Conservation (phyloP, 1,140 invertebrate species). For the Steinernema khuongi region DNA sequence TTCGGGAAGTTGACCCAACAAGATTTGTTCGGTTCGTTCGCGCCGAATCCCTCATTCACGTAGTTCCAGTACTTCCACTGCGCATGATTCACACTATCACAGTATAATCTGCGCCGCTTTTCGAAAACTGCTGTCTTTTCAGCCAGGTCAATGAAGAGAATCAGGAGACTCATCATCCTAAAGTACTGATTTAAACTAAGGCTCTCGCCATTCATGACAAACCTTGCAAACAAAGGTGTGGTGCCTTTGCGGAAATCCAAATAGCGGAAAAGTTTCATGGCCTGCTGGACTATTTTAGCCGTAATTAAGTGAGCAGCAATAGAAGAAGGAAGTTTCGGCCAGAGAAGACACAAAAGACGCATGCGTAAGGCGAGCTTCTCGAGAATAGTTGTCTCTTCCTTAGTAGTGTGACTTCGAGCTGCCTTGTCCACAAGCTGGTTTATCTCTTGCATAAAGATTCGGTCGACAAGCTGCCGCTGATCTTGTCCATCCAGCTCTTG, state of each 20-base stretch:
- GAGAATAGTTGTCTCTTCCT: neutral
- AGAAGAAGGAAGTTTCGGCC: neutral
- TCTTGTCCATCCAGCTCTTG: neutral
- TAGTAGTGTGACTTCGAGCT: neutral
- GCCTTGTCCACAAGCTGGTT: neutral
- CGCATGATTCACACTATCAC: neutral
- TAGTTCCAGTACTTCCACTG: neutral
- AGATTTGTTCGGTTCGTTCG: neutral
- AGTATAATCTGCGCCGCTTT: neutral
- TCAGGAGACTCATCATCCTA: neutral
- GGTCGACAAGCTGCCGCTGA: neutral
- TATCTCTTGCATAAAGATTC: neutral
- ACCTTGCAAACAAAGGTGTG: neutral
- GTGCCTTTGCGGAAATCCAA: neutral
- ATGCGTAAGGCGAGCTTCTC: neutral
- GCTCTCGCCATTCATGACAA: neutral
- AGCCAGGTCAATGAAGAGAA: neutral
- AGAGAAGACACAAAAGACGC: neutral
- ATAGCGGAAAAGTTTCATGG: neutral
- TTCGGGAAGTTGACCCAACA: neutral
- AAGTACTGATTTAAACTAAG: neutral
- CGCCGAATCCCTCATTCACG: neutral
- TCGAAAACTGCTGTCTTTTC: constrained; percentile 3
- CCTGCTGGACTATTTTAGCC: neutral
- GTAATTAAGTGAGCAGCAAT: neutral